Evolutionary conservation across 2,113 vertebrate genomes (phyloP).

Genomic region (Cochlearius cochlearius): DNA sequence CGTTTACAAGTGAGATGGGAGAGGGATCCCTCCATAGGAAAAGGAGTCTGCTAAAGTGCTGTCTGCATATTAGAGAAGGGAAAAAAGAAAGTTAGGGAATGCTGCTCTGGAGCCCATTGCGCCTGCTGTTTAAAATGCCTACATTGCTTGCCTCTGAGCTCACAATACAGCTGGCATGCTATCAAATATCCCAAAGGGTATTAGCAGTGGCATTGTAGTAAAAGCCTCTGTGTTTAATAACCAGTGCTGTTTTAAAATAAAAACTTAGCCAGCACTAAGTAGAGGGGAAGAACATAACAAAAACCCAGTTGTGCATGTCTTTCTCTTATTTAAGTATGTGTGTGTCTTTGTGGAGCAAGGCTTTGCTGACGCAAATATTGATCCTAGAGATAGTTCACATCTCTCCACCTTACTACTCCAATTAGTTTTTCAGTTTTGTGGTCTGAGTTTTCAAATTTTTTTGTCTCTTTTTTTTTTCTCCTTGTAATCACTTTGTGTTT

Average conservation of each 20-base stretch:
- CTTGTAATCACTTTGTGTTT: background rate
- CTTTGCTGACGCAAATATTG: background rate
- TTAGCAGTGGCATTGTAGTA: background rate
- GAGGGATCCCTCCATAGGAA: background rate
- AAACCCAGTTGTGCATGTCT: background rate
- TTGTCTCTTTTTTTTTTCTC: background rate
- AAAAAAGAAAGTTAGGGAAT: background rate
- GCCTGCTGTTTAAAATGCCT: background rate
- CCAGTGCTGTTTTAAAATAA: background rate
- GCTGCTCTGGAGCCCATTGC: background rate
- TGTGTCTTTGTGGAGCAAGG: background rate
- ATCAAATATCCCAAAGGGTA: slow-evolving; percentile 26
- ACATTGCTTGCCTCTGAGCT: slow-evolving; percentile 20
- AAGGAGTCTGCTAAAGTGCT: background rate
- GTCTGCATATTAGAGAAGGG: fast-evolving
- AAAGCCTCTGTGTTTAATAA: background rate
- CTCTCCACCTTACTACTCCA: background rate
- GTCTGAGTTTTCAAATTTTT: background rate
- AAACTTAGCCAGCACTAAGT: background rate
- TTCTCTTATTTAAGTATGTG: background rate
- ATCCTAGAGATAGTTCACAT: background rate
- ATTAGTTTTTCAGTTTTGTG: background rate
- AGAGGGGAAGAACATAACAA: background rate
- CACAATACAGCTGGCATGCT: slow-evolving; percentile 29
- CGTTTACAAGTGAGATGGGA: background rate